Evolutionary conservation across 2,888 invertebrate genomes (phyloP).

Genomic region (Oxystoma pomonae): DNA sequence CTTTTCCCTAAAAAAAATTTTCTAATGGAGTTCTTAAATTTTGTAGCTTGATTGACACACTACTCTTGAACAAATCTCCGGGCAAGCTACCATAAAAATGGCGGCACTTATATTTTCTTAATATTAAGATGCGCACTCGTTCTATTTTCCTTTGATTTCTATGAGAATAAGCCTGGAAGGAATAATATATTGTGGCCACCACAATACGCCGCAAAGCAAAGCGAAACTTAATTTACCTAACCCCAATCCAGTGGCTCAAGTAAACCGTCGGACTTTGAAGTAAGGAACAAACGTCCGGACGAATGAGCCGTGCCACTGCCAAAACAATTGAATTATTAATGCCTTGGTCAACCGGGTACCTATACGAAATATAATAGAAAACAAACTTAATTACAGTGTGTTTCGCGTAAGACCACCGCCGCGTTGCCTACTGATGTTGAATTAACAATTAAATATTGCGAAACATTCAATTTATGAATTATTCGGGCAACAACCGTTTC

Average conservation of each 20-base stretch:
- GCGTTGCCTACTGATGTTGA: slow-evolving; percentile 42
- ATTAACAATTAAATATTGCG: slow-evolving; percentile 45
- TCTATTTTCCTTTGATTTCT: too few species aligned
- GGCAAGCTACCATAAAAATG: too few species aligned
- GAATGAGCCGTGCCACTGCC: not conserved
- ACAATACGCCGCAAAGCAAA: slow-evolving; percentile 22
- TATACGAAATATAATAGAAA: slow-evolving; percentile 50
- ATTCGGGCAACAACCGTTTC: slow-evolving; percentile 36
- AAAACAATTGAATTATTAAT: slow-evolving; percentile 27
- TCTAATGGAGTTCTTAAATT: too few species aligned
- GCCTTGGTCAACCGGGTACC: slow-evolving; percentile 30
- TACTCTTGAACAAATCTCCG: too few species aligned
- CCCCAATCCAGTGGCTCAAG: not conserved
- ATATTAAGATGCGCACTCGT: too few species aligned
- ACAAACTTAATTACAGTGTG: slow-evolving; percentile 49
- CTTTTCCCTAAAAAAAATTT: too few species aligned
- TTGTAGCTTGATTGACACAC: too few species aligned
- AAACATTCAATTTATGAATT: slow-evolving; percentile 51
- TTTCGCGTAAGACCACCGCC: slow-evolving; percentile 45
- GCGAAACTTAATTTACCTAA: slow-evolving; percentile 26
- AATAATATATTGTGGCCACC: slow-evolving; percentile 24
- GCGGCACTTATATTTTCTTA: too few species aligned
- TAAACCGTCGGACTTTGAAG: not conserved
- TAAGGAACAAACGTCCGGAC: not conserved
- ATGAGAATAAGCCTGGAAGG: slow-evolving; percentile 18